phyloP scores from a whole-genome alignment of 2,888 invertebrate genomes.

The Chalcosyrphus nemorum region DNA sequence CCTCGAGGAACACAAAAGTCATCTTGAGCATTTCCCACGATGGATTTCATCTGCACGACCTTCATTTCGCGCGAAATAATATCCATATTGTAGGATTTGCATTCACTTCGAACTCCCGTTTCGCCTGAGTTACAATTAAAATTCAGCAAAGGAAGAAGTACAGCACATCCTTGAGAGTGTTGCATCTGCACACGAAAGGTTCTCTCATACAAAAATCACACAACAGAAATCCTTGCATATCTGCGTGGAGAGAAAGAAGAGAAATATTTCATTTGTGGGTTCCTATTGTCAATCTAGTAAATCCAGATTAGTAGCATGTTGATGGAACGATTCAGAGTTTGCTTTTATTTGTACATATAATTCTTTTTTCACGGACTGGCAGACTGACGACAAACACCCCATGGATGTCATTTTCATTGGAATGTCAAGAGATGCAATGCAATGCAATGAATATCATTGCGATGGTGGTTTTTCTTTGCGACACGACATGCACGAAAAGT shows the following conservation, averaged over 20 bases:
- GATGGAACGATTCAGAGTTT: conserved; percentile 14
- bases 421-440: too few relatives aligned
- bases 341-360: not conserved
- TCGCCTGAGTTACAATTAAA: conserved; percentile 68
- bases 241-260: not conserved
- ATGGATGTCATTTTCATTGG: not conserved
- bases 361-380: not conserved
- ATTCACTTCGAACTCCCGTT: conserved; percentile 64
- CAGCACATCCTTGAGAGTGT: conserved; percentile 53
- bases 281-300: conserved; percentile 60
- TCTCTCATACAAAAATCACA: not conserved
- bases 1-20: conserved; percentile 55
- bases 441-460: not conserved
- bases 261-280: conserved; percentile 17
- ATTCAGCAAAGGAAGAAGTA: conserved; percentile 18
- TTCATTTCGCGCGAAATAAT: conserved; percentile 51
- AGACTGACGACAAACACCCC: too few relatives aligned
- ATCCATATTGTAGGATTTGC: conserved; percentile 56
- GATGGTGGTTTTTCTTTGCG: not conserved
- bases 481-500: conserved; percentile 15
- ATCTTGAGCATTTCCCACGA: conserved; percentile 63
- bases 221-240: not conserved
- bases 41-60: conserved; percentile 46
- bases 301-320: conserved; percentile 54
- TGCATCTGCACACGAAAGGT: conserved; percentile 20